A percentile compares a stretch with the other conserved stretches of the same genome.
Conservation (phyloP, 2,888 invertebrate species). For the Trilocha varians region DNA sequence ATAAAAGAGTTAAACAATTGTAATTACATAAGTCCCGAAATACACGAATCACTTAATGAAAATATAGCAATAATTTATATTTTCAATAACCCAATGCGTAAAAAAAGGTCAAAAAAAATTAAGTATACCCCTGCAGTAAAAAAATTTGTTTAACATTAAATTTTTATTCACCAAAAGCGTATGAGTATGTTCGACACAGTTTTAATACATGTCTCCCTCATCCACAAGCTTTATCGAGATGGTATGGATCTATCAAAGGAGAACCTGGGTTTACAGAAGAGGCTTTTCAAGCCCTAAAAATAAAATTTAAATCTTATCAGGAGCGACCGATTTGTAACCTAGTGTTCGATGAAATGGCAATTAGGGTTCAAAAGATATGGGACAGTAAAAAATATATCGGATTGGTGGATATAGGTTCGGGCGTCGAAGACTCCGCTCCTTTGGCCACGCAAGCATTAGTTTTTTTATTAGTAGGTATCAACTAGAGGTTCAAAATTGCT, state of each 20-base stretch:
- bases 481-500: constrained; percentile 13
- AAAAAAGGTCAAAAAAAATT: no score
- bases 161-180: no score
- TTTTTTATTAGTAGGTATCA: constrained; percentile 10
- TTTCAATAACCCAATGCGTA: no score
- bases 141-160: no score
- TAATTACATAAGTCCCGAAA: no score
- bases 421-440: constrained; percentile 6
- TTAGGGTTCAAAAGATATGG: constrained; percentile 15
- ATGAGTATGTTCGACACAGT: no score
- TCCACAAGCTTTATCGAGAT: background rate
- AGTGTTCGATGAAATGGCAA: constrained; percentile 16
- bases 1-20: no score
- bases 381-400: constrained; percentile 12
- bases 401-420: constrained; percentile 11
- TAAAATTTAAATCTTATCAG: constrained; percentile 3
- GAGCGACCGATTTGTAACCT: constrained; percentile 3
- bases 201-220: no score
- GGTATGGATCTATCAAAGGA: constrained; percentile 9
- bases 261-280: constrained; percentile 9
- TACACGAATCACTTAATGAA: no score
- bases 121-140: no score
- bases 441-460: constrained; percentile 15
- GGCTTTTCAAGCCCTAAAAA: constrained; percentile 5
- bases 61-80: no score